Evolutionary conservation across 2,888 invertebrate genomes (phyloP).

Genomic region (Zootermopsis nevadensis): DNA sequence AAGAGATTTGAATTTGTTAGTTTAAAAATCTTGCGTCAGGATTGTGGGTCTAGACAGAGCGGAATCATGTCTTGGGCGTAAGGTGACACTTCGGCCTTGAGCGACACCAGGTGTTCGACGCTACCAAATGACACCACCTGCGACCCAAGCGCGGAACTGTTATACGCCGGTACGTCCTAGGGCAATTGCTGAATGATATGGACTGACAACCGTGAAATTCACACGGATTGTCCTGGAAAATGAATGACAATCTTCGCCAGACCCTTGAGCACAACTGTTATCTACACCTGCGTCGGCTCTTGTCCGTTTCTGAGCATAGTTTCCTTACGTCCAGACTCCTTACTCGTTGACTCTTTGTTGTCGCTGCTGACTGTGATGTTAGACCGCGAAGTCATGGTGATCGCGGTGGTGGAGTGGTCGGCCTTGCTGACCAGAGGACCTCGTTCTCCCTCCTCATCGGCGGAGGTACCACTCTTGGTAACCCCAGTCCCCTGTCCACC

Average conservation of each 20-base stretch:
- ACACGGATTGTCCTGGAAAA: neutral
- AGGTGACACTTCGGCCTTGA: no score
- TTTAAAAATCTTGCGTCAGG: no score
- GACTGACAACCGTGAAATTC: neutral
- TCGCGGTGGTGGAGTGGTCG: slow-evolving; percentile 66
- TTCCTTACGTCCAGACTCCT: slow-evolving; percentile 41
- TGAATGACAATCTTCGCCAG: neutral
- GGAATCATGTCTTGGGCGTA: no score
- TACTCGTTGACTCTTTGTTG: slow-evolving; percentile 43
- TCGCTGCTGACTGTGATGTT: slow-evolving; percentile 57
- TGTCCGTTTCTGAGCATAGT: slow-evolving; percentile 46
- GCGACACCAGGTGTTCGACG: no score
- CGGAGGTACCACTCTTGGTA: slow-evolving; percentile 58
- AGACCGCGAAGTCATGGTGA: slow-evolving; percentile 68
- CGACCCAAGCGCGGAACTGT: no score
- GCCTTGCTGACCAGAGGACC: slow-evolving; percentile 66
- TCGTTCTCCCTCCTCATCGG: slow-evolving; percentile 62
- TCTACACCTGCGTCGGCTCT: slow-evolving; percentile 49
- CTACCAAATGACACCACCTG: no score
- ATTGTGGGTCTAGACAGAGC: no score
- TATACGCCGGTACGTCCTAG: no score
- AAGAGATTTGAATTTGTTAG: no score
- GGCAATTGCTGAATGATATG: neutral
- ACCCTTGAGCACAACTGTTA: neutral
- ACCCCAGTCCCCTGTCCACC: slow-evolving; percentile 56